Base-by-base conservation (phyloP, 2,797 vertebrate species). In the Babyrousa celebensis region DNA sequence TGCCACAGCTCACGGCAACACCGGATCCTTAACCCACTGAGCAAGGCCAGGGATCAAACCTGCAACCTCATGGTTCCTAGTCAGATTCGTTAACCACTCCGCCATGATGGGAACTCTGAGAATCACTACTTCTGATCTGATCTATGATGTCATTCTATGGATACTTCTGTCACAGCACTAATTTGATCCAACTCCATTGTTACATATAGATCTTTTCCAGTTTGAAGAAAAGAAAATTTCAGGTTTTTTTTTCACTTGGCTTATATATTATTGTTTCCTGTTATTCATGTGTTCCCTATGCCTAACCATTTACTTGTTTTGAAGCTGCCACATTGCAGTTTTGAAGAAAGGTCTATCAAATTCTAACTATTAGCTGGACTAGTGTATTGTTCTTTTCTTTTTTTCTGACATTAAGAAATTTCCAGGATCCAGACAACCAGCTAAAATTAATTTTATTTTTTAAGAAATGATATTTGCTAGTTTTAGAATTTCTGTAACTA, bases 391-490 rank as follows among this genome's bases (percentile, higher is more conserved):
- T 71, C 10, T 12, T 67, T 74, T 12, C 40, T 54, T 72, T 72
- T 80, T 40, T 65, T 21, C 15, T 70, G 21, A 62, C 40, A 21
- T 5, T 95, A 60, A 97, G 58, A 71, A 83, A 29, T 11, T 56
- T 78, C 6, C 27, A 74, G 25, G 18, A 60, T 80, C 60, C 36
- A 84, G 32, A 74, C 23, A 90, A 68, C 12, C 21, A 92, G n/a
- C 36, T 75, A 77, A 68, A 93, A 77, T 77, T 72, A 72, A 10
- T 23, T 89, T 91, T 94, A 52, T 10, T 65, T 91, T 80, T 88
- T 25, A 71, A 68, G 25, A 84, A 63, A 68, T 75, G 40, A 52
- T 56, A 48, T 43, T 60, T 93, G 7, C 82, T 88, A 56, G 72
- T 48, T 74, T 79, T 68, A 32, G 40, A 58, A 48, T 65, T 65